phyloP scores from a whole-genome alignment of 2,113 vertebrate genomes.

The Rissa tridactyla region DNA sequence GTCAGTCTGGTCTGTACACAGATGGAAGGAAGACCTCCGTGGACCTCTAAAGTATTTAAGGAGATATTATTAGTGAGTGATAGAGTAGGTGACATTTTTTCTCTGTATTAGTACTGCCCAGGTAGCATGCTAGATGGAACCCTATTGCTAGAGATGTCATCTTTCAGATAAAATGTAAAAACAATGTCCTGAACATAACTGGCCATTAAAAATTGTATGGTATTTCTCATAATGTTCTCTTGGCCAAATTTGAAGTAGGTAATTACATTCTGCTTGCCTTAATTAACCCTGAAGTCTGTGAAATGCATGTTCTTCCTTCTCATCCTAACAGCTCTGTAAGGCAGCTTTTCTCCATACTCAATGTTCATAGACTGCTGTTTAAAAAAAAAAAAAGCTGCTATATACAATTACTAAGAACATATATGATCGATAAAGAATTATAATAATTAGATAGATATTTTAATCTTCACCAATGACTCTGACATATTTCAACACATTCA shows the following conservation, averaged over 20 bases:
- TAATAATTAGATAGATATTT: not conserved
- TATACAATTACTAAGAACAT: not conserved
- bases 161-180: not conserved
- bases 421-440: not conserved
- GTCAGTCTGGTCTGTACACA: not conserved
- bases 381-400: not conserved
- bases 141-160: not conserved
- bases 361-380: not conserved
- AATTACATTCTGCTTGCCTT: conserved; percentile 3
- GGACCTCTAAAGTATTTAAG: not conserved
- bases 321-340: not conserved
- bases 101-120: not conserved
- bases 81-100: not conserved
- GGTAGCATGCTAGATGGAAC: not conserved
- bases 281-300: conserved; percentile 9
- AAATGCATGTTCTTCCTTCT: not conserved
- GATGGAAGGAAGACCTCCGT: not conserved
- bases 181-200: not conserved
- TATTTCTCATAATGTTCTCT: not conserved
- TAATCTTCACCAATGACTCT: not conserved
- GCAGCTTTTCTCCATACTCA: not conserved
- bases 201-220: not conserved
- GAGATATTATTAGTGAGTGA: not conserved
- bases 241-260: not conserved
- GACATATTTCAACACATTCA: not conserved